A percentile compares a stretch with the other conserved stretches of the same genome.
These are phyloP conservation scores for Zonitis immaculata DNA, from an alignment of 2,888 invertebrate genomes.

Conservation along the genomic window DNA sequence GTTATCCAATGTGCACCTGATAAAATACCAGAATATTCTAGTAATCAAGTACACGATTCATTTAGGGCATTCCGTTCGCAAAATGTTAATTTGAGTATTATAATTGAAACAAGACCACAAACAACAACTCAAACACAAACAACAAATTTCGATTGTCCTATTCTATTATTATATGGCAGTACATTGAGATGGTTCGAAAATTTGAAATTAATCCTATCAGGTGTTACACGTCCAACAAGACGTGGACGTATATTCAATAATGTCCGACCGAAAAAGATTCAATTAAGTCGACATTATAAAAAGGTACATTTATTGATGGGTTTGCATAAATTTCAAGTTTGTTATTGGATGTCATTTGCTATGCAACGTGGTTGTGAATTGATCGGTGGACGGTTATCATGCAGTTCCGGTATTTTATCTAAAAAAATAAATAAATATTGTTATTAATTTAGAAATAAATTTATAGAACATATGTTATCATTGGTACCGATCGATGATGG, in stretches of 20 bases:
- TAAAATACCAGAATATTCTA: conserved; percentile 93
- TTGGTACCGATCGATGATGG: conserved; percentile 75
- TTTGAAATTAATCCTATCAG: conserved; percentile 85
- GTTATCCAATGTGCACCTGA: conserved; percentile 95
- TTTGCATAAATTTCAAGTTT: conserved; percentile 80
- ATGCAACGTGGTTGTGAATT: conserved; percentile 89
- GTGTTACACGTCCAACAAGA: conserved; percentile 90
- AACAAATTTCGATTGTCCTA: conserved; percentile 58
- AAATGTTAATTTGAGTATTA: conserved; percentile 72
- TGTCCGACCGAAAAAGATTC: conserved; percentile 78
- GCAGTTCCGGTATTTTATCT: conserved; percentile 59
- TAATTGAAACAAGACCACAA: conserved; percentile 67
- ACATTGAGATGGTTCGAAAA: conserved; percentile 96
- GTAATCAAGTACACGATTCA: conserved; percentile 93
- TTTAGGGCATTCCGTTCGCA: conserved; percentile 91
- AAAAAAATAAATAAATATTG: conserved; percentile 10
- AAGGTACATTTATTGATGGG: conserved; percentile 81
- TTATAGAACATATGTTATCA: conserved; percentile 64
- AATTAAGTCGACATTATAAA: conserved; percentile 88
- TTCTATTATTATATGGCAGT: conserved; percentile 83
- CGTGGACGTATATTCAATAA: conserved; percentile 86
- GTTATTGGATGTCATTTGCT: conserved; percentile 98
- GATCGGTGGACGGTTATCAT: conserved; percentile 74
- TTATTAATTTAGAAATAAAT: conserved; percentile 9
- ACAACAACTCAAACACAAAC: conserved; percentile 36